Percentiles rank a stretch among this genome's conserved stretches.
Evolutionary conservation across 2,888 invertebrate genomes (phyloP).

Genomic region (Lydus trimaculatus): DNA sequence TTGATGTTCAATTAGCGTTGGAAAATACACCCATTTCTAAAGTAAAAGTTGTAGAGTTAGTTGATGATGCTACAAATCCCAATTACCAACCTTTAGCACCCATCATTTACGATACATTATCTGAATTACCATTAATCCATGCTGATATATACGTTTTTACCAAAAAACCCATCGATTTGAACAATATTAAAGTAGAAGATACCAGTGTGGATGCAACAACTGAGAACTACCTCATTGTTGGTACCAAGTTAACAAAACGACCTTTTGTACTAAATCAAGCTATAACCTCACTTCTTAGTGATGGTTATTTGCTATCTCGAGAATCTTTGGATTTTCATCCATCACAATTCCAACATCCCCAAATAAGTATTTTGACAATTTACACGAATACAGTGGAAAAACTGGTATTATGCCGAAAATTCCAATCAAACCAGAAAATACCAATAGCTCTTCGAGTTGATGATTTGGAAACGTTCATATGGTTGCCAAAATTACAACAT

Average conservation of each 20-base stretch:
- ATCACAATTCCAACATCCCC: conserved; percentile 54
- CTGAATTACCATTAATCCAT: conserved; percentile 74
- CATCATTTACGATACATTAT: conserved; percentile 66
- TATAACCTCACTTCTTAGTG: neutral
- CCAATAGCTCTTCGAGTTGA: neutral
- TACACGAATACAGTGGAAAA: conserved; percentile 64
- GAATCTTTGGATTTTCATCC: conserved; percentile 64
- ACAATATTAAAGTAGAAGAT: conserved; percentile 66
- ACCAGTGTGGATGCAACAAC: conserved; percentile 62
- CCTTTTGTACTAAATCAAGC: conserved; percentile 54
- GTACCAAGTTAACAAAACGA: conserved; percentile 60
- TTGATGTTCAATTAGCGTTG: conserved; percentile 72
- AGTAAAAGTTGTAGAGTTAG: conserved; percentile 56
- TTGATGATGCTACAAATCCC: conserved; percentile 46
- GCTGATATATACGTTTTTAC: conserved; percentile 69
- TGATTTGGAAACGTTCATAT: conserved; percentile 56
- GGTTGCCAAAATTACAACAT: conserved; percentile 63
- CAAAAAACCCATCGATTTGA: conserved; percentile 62
- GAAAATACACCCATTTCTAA: conserved; percentile 69
- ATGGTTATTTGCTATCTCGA: conserved; percentile 55
- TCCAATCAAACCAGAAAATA: neutral
- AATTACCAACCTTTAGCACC: conserved; percentile 63
- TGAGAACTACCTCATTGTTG: conserved; percentile 42
- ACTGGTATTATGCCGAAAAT: conserved; percentile 64
- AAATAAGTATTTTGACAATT: conserved; percentile 63